Conservation (phyloP, 2,113 vertebrate genomes). For the Tylochromis polylepis region DNA sequence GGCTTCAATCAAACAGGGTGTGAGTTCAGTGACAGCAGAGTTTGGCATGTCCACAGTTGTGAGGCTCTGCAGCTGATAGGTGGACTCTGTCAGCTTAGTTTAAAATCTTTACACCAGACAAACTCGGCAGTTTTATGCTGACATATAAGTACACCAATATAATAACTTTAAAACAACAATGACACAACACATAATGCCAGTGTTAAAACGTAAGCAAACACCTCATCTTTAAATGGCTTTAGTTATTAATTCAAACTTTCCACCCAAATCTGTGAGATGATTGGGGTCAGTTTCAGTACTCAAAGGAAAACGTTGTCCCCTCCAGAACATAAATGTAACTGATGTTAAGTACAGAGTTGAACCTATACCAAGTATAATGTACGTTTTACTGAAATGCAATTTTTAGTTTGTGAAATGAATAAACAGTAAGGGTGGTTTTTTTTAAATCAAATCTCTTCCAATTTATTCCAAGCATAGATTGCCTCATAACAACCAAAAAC, state of each 20-base stretch:
- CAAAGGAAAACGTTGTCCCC: accelerated
- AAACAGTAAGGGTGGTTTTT: neutral
- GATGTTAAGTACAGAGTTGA: neutral
- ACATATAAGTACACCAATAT: neutral
- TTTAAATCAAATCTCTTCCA: neutral
- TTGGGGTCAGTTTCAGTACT: accelerated
- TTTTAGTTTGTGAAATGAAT: neutral
- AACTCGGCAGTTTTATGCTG: neutral
- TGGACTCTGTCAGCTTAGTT: neutral
- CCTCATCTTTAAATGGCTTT: neutral
- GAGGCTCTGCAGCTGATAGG: neutral
- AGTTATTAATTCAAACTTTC: neutral
- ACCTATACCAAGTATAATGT: accelerated
- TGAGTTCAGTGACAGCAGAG: neutral
- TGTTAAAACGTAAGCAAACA: accelerated
- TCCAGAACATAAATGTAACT: neutral
- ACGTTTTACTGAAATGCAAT: neutral
- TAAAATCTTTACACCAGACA: accelerated
- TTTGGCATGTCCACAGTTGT: neutral
- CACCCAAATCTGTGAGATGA: neutral
- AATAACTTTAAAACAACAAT: accelerated
- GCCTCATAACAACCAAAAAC: neutral
- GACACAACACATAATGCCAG: neutral
- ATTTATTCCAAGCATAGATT: neutral
- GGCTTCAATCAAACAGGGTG: neutral